Evolutionary conservation across 2,113 vertebrate genomes (phyloP).

Genomic region (Cyanoderma ruficeps): DNA sequence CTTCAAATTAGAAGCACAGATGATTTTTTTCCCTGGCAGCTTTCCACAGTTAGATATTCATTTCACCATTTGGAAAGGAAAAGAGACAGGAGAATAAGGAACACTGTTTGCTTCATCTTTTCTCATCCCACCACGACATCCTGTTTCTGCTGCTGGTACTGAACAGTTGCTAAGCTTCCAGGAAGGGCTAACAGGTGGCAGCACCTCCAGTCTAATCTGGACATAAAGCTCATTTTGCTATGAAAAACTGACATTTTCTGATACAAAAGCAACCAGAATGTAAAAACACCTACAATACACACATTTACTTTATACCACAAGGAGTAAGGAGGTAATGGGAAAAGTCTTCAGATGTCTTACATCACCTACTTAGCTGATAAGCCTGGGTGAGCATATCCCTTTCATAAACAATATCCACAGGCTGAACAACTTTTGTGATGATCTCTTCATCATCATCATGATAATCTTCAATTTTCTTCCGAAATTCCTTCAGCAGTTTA

Average conservation of each 20-base stretch:
- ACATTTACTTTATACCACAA: neutral
- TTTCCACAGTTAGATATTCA: neutral
- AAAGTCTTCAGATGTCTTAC: neutral
- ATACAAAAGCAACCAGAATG: neutral
- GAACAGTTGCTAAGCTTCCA: neutral
- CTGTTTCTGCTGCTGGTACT: neutral
- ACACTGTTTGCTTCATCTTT: neutral
- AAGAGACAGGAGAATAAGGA: neutral
- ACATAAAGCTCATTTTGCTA: neutral
- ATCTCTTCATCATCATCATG: conserved; percentile 84
- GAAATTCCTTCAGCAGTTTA: conserved; percentile 85
- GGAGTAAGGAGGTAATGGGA: neutral
- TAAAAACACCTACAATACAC: neutral
- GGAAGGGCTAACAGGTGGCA: neutral
- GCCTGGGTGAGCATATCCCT: conserved; percentile 89
- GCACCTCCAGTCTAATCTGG: neutral
- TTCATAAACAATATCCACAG: conserved; percentile 84
- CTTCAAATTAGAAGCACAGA: neutral
- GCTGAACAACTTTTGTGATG: conserved; percentile 69
- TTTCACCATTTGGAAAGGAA: neutral
- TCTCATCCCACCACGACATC: neutral
- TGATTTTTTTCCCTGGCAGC: neutral
- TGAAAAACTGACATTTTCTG: neutral
- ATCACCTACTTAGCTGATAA: conserved; percentile 86
- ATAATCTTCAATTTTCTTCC: conserved; percentile 79